Percentiles rank a stretch among this genome's conserved stretches.
phyloP scores from a whole-genome alignment of 2,888 invertebrate genomes.

The Clunio marinus region DNA sequence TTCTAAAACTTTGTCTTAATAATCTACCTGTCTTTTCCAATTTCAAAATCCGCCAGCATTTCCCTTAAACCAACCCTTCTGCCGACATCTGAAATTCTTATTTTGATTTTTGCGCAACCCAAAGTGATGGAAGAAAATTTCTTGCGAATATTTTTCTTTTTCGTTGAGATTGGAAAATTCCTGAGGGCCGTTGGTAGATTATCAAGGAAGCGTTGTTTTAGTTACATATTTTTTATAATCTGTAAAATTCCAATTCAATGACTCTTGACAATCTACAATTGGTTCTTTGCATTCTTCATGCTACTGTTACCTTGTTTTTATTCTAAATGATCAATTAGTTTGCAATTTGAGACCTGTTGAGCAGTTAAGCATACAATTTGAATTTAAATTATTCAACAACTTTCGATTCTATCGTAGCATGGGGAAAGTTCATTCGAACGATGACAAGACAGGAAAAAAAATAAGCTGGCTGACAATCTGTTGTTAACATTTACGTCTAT shows the following conservation, averaged over 20 bases:
- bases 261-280: too few relatives aligned
- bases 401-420: too few relatives aligned
- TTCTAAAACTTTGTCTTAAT: slow-evolving; percentile 27
- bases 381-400: slow-evolving; percentile 15
- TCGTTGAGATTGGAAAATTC: background rate
- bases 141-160: background rate
- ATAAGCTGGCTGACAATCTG: too few relatives aligned
- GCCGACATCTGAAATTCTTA: background rate
- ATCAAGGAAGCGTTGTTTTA: too few relatives aligned
- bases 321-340: slow-evolving; percentile 3
- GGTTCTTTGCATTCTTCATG: too few relatives aligned
- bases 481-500: too few relatives aligned
- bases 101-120: too few relatives aligned
- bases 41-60: background rate
- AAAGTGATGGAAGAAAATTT: background rate
- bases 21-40: slow-evolving; percentile 31
- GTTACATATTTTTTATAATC: too few relatives aligned
- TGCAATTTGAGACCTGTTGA: slow-evolving; percentile 15
- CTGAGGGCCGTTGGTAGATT: too few relatives aligned
- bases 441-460: too few relatives aligned
- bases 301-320: background rate
- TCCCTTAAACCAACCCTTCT: background rate
- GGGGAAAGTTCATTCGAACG: too few relatives aligned
- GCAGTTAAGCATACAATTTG: background rate
- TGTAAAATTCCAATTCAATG: too few relatives aligned